phyloP scores from a whole-genome alignment of 2,797 vertebrate species.

The Fratercula arctica region DNA sequence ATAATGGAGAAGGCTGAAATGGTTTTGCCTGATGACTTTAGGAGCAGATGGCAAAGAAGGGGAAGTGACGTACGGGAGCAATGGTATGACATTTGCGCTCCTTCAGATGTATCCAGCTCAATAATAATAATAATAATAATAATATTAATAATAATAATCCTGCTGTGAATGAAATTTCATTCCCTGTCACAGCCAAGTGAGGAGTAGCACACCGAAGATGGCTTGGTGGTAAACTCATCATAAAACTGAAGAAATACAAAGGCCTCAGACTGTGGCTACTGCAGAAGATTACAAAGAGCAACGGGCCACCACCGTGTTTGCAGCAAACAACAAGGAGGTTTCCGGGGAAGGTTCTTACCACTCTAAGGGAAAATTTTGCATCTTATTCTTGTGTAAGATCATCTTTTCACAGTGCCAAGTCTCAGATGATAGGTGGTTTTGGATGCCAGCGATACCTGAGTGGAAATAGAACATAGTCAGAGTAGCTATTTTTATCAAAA shows the following conservation, averaged over 20 bases:
- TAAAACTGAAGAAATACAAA: not conserved
- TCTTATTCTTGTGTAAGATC: not conserved
- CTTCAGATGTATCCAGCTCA: not conserved
- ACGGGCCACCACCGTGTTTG: accelerated
- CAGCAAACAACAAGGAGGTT: not conserved
- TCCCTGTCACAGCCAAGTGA: not conserved
- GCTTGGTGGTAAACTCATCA: not conserved
- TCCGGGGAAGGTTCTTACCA: not conserved
- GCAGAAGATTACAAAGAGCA: not conserved
- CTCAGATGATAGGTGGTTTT: not conserved
- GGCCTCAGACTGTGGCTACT: not conserved
- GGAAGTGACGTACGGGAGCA: not conserved
- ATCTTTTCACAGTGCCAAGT: not conserved
- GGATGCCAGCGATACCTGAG: not conserved
- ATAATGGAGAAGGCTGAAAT: not conserved
- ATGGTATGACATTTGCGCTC: not conserved
- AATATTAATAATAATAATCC: not conserved
- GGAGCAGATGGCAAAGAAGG: not conserved
- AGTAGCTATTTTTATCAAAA: not conserved
- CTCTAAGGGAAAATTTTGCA: not conserved
- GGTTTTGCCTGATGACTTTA: not conserved
- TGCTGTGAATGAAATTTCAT: not conserved
- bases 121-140: not conserved
- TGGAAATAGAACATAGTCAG: not conserved
- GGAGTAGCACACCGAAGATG: not conserved